Evolutionary conservation across 2,888 invertebrate genomes (phyloP).

Genomic region (Cantharis rustica): DNA sequence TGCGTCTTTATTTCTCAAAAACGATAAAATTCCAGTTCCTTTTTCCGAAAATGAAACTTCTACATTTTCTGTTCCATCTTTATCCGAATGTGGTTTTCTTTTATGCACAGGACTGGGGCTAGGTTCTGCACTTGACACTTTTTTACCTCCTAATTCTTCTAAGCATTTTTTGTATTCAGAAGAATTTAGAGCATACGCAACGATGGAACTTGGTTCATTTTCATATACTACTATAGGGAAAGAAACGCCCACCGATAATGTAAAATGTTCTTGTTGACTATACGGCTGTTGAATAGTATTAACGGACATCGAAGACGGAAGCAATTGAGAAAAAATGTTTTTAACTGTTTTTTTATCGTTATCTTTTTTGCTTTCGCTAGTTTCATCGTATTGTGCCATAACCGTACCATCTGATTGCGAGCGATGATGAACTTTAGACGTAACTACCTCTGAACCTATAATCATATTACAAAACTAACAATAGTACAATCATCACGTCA

Average conservation of each 20-base stretch:
- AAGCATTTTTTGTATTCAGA: slow-evolving; percentile 69
- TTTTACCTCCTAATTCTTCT: slow-evolving; percentile 54
- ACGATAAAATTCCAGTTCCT: slow-evolving; percentile 50
- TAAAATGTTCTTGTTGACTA: slow-evolving; percentile 70
- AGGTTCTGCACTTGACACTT: slow-evolving; percentile 46
- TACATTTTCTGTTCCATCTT: slow-evolving; percentile 48
- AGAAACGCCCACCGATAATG: slow-evolving; percentile 62
- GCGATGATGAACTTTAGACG: slow-evolving; percentile 52
- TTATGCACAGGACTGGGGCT: slow-evolving; percentile 59
- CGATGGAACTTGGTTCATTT: slow-evolving; percentile 81
- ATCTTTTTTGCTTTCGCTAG: slow-evolving; percentile 54
- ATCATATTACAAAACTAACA: not conserved
- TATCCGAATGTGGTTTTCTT: slow-evolving; percentile 55
- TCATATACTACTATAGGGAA: slow-evolving; percentile 79
- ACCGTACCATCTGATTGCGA: slow-evolving; percentile 55
- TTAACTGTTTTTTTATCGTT: slow-evolving; percentile 67
- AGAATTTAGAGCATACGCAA: slow-evolving; percentile 80
- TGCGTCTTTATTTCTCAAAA: slow-evolving; percentile 50
- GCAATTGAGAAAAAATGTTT: slow-evolving; percentile 69
- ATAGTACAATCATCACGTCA: too few relatives aligned
- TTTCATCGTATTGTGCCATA: slow-evolving; percentile 44
- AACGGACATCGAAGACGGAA: slow-evolving; percentile 61
- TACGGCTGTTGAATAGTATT: slow-evolving; percentile 64
- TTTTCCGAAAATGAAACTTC: slow-evolving; percentile 43
- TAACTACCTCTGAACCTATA: slow-evolving; percentile 19